A percentile compares a stretch with the other conserved stretches of the same genome.
phyloP scores from a whole-genome alignment of 2,888 invertebrate species.

The Kryphioiulus occultus region DNA sequence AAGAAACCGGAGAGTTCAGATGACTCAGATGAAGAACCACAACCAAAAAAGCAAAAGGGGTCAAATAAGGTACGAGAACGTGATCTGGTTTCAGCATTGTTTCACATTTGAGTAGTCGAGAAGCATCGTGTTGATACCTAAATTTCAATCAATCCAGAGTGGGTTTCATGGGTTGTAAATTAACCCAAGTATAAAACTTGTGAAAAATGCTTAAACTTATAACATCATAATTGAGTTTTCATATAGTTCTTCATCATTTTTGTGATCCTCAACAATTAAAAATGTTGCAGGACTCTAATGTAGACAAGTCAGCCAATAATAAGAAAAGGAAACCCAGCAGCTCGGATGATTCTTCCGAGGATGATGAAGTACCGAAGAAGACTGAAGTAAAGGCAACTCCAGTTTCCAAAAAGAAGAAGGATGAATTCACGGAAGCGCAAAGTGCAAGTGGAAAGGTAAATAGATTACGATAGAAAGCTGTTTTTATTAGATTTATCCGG shows the following conservation, averaged over 20 bases:
- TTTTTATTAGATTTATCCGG: too few species aligned
- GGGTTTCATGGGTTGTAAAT: too few species aligned
- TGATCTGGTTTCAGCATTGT: not conserved
- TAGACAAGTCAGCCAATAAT: too few species aligned
- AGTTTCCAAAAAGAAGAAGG: not conserved
- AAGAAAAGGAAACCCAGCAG: not conserved
- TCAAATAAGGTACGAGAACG: not conserved
- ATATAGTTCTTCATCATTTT: too few species aligned
- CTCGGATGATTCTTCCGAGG: not conserved
- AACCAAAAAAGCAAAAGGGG: not conserved
- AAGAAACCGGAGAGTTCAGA: not conserved
- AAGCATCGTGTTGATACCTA: not conserved
- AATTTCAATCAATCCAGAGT: too few species aligned
- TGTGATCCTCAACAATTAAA: too few species aligned
- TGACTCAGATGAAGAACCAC: not conserved
- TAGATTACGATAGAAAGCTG: not conserved
- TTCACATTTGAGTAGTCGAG: not conserved
- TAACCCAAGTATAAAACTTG: too few species aligned
- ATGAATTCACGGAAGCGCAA: not conserved
- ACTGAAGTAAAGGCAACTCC: not conserved
- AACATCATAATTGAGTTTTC: too few species aligned
- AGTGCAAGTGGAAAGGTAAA: not conserved
- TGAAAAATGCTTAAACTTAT: too few species aligned
- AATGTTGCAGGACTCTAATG: too few species aligned
- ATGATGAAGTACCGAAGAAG: constrained; percentile 3